Evolutionary conservation across 1,140 invertebrate genomes (phyloP), one percentile per base, ranked within the genome.

Genomic region (Wasmannia auropunctata): DNA sequence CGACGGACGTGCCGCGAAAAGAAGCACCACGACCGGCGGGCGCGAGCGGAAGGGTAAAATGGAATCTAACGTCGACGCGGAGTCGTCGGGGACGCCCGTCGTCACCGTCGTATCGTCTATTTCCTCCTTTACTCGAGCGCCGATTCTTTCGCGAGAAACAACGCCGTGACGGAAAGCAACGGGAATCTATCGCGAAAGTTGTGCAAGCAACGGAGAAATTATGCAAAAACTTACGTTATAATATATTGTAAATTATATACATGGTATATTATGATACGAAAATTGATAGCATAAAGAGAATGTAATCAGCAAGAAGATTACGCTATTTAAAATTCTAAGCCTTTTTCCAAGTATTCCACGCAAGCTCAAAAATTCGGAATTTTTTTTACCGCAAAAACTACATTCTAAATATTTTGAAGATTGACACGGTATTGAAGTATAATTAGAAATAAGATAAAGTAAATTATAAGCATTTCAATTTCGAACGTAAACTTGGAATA

Each of bases 1-100:
- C 79, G 79, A 83, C 79, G 67, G 49, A 72, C 79, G 79, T 54
- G 34, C 54, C 25, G 51, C 37, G 79, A 83, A 72, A 83, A 60
- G 28, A 51, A 58, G 28, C 19, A 58, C 0, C 4, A n/a, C 37
- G 67, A 58, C 19, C n/a, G 58, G 14, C 58, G 31, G 8, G n/a
- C 49, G 8, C 46, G 40, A 56, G 51, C 79, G 67, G 40, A 83
- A 83, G 67, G 37, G 69, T 83, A 83, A n/a, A 83, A 83, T 83
- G 51, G 51, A 74, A 72, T 83, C 79, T 51, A 67, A 58, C 79
- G 51, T 40, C 54, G 67, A 25, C 65, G 67, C 67, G n/a, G 14
- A 37, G 65, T n/a, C 79, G 37, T 72, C 67, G 51, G 19, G n/a
- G 65, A 14, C 51, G 65, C 40, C 22, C 31, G 77, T 80, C 62